Base-by-base conservation (phyloP, 23 tunicate species). In the Halocynthia roretzi region DNA sequence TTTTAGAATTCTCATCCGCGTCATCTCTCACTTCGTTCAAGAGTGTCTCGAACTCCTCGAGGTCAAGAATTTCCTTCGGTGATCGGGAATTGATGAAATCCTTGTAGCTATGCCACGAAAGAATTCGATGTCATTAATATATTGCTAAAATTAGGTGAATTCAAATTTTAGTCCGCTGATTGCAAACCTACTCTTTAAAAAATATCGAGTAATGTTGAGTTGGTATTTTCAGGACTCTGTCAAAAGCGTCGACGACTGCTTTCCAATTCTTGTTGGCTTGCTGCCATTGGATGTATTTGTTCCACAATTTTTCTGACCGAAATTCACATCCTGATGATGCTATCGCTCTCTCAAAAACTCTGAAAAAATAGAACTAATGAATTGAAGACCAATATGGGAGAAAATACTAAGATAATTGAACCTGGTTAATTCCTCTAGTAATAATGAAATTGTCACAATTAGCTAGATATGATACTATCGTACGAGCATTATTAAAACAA, bases 251-350 rank as follows among this genome's bases (percentile, higher is more conserved):
- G 67, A 91, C 65, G 7, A 85, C 90, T 54, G 60, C 84, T 23
- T 44, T 21, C 90, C 90, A 91, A 7, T 81, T 65, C 81, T 91
- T 85, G 72, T 85, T 85, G 7, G 76, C 83, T 52, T 75, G 76
- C 52, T 84, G 86, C 90, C 90, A 91, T 51, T 85, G 77, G 7
- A 85, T 71, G 77, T 81, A 91, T 68, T 91, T 91, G 51, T 91
- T 91, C 97, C 97, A 91, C n/a, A 91, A 72, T 61, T 91, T 91
- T 62, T 91, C 97, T 5, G 97, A 91, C 11, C 90, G 76, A 67
- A 91, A 91, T 65, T 91, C 97, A 19, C 71, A 83, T 7, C 97
- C 97, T 53, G 97, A 86, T 7, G 87, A 75, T 51, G 69, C 72
- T n/a, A 85, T 81, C 6, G 97, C 90, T 23, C 97, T 78, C 10